Evolutionary conservation across 2,797 vertebrate species (phyloP).

Genomic region (Carcharodon carcharias): DNA sequence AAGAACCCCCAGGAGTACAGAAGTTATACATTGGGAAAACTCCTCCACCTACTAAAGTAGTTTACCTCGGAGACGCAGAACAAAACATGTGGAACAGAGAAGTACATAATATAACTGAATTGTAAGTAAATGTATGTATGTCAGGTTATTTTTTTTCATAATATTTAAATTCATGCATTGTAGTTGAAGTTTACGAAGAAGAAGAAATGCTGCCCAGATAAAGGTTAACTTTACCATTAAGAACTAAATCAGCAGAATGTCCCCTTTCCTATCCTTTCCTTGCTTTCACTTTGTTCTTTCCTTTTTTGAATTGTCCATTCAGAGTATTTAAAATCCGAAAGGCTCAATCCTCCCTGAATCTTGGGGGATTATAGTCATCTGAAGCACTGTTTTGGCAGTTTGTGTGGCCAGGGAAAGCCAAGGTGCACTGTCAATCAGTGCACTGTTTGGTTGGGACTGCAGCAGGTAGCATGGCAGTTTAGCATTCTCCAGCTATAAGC

Average conservation of each 20-base stretch:
- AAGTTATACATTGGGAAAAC: conserved; percentile 66
- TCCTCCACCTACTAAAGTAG: conserved; percentile 72
- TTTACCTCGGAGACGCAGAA: conserved; percentile 75
- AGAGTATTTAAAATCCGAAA: not conserved
- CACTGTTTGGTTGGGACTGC: not conserved
- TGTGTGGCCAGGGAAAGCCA: not conserved
- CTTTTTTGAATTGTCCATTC: not conserved
- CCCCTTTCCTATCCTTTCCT: not conserved
- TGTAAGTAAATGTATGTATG: conserved; percentile 62
- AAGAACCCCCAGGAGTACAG: conserved; percentile 75
- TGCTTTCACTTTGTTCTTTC: not conserved
- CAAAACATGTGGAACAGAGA: conserved; percentile 85
- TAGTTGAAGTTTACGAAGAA: not conserved
- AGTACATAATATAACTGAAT: conserved; percentile 79
- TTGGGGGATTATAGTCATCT: not conserved
- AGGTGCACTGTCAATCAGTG: not conserved
- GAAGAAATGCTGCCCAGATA: not conserved
- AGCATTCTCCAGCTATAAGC: not conserved
- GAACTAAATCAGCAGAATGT: not conserved
- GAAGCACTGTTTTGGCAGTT: not conserved
- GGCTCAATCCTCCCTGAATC: not conserved
- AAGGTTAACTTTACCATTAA: not conserved
- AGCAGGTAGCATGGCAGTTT: not conserved
- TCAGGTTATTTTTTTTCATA: conserved; percentile 22
- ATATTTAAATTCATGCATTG: not conserved